These are phyloP conservation scores for Hystrix brachyura DNA, from an alignment of 2,113 vertebrate species.

Conservation along the genomic window DNA sequence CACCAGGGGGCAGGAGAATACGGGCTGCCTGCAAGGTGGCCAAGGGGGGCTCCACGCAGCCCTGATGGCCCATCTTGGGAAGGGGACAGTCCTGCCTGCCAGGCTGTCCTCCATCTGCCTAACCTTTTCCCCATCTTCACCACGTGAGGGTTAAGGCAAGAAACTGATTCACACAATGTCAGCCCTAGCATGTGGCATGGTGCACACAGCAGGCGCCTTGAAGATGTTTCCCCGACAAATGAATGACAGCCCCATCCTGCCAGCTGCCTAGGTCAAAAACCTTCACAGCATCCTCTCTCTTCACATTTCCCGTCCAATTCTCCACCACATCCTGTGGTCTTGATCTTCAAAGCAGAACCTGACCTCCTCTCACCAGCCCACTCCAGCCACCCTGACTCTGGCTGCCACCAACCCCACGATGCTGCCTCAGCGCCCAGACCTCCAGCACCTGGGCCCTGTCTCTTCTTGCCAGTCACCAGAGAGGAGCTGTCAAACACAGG, in stretches of 20 bases:
- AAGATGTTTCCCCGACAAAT: background rate
- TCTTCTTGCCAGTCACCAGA: background rate
- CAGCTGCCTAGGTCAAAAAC: background rate
- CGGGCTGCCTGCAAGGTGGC: background rate
- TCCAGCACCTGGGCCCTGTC: background rate
- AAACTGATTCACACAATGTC: background rate
- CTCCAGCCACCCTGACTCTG: background rate
- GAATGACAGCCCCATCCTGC: background rate
- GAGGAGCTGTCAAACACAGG: background rate
- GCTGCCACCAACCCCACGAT: background rate
- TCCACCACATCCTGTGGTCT: background rate
- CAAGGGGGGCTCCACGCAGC: rapidly evolving
- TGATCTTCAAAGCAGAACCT: background rate
- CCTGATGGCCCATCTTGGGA: background rate
- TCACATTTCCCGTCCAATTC: too few species aligned
- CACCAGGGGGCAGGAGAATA: rapidly evolving
- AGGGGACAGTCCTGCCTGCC: background rate
- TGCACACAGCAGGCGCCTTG: rapidly evolving
- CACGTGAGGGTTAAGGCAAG: background rate
- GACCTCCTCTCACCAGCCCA: background rate
- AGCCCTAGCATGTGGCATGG: too few species aligned
- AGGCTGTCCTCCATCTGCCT: background rate
- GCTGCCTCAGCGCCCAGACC: background rate
- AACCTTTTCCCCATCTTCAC: background rate
- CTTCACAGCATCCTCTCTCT: background rate